A percentile compares a stretch with the other conserved stretches of the same genome.
Conservation (phyloP, 2,888 invertebrate genomes). For the Augochlorella aurata region DNA sequence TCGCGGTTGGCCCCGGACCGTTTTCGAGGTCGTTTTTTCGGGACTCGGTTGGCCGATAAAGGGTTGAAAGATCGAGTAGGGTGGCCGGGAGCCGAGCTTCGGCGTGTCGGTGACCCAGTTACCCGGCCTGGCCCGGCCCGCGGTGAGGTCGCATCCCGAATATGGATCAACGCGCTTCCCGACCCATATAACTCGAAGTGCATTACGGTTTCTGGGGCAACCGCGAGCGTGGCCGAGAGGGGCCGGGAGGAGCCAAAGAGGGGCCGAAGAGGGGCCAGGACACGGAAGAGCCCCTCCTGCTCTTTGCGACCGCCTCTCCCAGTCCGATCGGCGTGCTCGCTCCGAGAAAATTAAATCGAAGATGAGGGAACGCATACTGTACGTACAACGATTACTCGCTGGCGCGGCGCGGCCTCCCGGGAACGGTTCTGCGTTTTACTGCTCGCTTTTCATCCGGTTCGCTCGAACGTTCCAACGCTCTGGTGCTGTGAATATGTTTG, state of each 20-base stretch:
- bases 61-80: constrained; percentile 19
- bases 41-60: neutral
- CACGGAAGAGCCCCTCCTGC: constrained; percentile 50
- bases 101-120: constrained; percentile 74
- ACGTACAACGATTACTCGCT: constrained; percentile 17
- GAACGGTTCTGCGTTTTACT: neutral
- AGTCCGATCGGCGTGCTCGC: constrained; percentile 46
- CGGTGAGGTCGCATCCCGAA: constrained; percentile 73
- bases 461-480: no score
- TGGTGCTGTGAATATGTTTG: no score
- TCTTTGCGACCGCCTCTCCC: constrained; percentile 36
- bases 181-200: constrained; percentile 60
- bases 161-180: constrained; percentile 67
- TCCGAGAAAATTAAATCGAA: constrained; percentile 33
- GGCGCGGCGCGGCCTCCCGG: no score
- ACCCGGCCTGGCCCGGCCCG: constrained; percentile 39
- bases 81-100: constrained; percentile 66
- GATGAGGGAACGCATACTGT: constrained; percentile 45
- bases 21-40: neutral
- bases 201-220: constrained; percentile 56
- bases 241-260: constrained; percentile 31
- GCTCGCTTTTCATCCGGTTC: no score
- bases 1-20: neutral
- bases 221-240: constrained; percentile 36
- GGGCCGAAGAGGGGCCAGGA: constrained; percentile 23